Conservation (phyloP, 2,888 invertebrate species). For the Ditylenchus weischeri region DNA sequence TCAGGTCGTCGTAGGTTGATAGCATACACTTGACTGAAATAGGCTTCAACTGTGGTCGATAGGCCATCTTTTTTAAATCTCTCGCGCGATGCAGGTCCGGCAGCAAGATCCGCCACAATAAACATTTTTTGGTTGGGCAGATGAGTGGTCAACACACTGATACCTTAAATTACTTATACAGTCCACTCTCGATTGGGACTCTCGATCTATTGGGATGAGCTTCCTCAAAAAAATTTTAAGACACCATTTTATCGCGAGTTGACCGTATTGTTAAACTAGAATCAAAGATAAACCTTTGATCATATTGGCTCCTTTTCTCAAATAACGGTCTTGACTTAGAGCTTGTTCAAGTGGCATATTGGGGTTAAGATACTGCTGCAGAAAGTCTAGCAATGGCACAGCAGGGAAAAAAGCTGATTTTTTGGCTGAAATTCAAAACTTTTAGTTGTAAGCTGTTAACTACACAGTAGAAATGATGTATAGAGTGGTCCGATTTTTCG, state of each 20-base stretch:
- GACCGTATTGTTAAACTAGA: too few species aligned
- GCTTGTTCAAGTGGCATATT: not conserved
- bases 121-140: constrained; percentile 11
- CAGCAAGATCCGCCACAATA: constrained; percentile 13
- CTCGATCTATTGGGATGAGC: too few species aligned
- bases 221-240: too few species aligned
- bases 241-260: too few species aligned
- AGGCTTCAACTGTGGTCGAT: constrained; percentile 18
- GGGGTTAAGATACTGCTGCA: constrained; percentile 11
- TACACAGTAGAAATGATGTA: too few species aligned
- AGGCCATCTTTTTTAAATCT: constrained; percentile 16
- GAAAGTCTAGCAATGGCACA: constrained; percentile 4
- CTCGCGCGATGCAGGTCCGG: constrained; percentile 1
- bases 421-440: constrained; percentile 20
- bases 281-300: constrained; percentile 1
- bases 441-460: too few species aligned
- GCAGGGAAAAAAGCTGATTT: constrained; percentile 29
- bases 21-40: constrained; percentile 19
- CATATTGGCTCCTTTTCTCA: not conserved
- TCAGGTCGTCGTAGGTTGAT: constrained; percentile 17
- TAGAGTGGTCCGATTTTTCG: too few species aligned
- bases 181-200: too few species aligned
- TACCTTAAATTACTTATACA: not conserved
- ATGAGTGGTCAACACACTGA: constrained; percentile 12
- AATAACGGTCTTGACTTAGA: not conserved